Evolutionary conservation across 2,888 invertebrate genomes (phyloP).

Genomic region (Marronus borbonicus): DNA sequence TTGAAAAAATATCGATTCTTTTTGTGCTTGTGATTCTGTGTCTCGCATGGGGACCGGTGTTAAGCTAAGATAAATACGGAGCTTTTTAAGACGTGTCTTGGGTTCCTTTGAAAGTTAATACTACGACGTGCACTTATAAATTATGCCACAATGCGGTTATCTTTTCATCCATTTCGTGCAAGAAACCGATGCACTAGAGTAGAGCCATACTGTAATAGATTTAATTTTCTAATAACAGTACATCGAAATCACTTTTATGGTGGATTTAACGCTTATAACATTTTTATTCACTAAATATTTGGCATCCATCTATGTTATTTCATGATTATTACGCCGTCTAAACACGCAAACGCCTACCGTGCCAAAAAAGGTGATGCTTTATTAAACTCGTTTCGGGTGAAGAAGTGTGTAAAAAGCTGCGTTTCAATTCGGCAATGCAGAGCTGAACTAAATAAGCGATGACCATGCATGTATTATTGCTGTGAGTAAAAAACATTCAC

Average conservation of each 20-base stretch:
- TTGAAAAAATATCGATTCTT: too few relatives aligned
- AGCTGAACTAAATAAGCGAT: constrained; percentile 11
- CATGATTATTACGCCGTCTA: background rate
- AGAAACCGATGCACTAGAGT: background rate
- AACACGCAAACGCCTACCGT: background rate
- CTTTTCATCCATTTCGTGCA: background rate
- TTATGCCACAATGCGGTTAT: too few relatives aligned
- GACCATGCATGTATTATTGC: background rate
- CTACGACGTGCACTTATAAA: too few relatives aligned
- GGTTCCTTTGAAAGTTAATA: too few relatives aligned
- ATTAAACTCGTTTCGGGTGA: constrained; percentile 7
- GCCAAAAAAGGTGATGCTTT: background rate
- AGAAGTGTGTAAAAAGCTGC: background rate
- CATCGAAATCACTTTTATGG: constrained; percentile 23
- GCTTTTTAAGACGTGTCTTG: too few relatives aligned
- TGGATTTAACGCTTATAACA: constrained; percentile 17
- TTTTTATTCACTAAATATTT: constrained; percentile 20
- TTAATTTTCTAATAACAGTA: constrained; percentile 17
- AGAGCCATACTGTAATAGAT: background rate
- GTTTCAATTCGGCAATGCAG: constrained; percentile 6
- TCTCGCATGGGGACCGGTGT: too few relatives aligned
- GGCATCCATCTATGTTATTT: background rate
- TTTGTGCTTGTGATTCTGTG: too few relatives aligned
- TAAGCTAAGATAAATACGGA: too few relatives aligned
- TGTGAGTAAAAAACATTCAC: background rate